phyloP scores from a whole-genome alignment of 2,113 vertebrate genomes.

The Melanostigma gelatinosum region DNA sequence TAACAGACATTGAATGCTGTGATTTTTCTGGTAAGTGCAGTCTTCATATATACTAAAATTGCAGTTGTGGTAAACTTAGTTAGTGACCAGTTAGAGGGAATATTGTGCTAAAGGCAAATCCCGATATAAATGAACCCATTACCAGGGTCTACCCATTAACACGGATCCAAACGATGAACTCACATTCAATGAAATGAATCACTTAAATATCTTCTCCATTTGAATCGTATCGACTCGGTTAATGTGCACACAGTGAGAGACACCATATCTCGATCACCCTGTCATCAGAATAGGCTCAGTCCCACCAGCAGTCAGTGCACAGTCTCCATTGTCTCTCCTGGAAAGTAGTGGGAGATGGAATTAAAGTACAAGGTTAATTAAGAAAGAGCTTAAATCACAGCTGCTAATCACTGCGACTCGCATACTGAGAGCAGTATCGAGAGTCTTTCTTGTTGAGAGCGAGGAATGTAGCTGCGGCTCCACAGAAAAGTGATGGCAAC shows the following conservation, averaged over 20 bases:
- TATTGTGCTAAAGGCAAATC: not conserved
- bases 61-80: conserved; percentile 1
- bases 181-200: conserved; percentile 13
- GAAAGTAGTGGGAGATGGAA: conserved; percentile 70
- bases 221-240: conserved; percentile 47
- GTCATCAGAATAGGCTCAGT: conserved; percentile 43
- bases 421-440: conserved; percentile 55
- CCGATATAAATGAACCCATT: not conserved
- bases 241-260: conserved; percentile 44
- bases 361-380: conserved; percentile 82
- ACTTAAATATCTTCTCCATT: conserved; percentile 39
- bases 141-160: not conserved
- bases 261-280: conserved; percentile 47
- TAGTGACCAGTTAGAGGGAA: not conserved
- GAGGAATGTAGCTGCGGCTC: conserved; percentile 33
- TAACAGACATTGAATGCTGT: not conserved
- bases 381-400: conserved; percentile 78
- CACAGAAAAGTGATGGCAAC: conserved; percentile 61
- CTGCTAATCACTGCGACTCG: conserved; percentile 70
- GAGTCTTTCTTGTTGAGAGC: conserved; percentile 53
- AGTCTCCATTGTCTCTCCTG: conserved; percentile 68
- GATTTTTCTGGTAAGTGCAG: not conserved
- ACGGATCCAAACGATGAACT: conserved; percentile 7
- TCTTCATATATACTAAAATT: not conserved
- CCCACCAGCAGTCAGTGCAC: conserved; percentile 38